A percentile compares a stretch with the other conserved stretches of the same genome.
These are phyloP conservation scores for Cardiocondyla obscurior DNA, from an alignment of 1,140 invertebrate genomes.

Conservation along the genomic window DNA sequence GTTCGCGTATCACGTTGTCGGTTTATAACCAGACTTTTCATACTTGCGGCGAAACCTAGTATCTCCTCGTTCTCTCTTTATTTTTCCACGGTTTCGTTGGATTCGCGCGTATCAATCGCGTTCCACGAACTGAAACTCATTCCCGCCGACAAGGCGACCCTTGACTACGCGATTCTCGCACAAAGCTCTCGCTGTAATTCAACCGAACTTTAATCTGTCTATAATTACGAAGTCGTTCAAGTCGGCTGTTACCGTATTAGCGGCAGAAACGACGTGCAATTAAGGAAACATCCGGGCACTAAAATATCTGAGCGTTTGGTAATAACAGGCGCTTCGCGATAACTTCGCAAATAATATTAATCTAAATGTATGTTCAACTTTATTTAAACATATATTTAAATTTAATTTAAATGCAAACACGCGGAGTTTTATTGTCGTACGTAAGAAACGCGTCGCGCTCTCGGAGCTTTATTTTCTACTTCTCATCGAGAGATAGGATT, in stretches of 20 bases:
- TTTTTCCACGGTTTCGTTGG: neutral
- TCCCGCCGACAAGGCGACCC: neutral
- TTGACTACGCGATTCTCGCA: neutral
- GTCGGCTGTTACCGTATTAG: neutral
- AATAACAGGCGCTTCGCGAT: no score
- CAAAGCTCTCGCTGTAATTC: neutral
- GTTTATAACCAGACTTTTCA: conserved; percentile 52
- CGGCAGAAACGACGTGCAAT: neutral
- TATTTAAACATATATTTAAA: neutral
- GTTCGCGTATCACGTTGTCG: conserved; percentile 49
- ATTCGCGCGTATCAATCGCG: neutral
- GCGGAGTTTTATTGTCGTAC: neutral
- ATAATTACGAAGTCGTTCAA: conserved; percentile 5
- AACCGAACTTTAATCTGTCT: conserved; percentile 4
- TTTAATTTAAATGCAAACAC: no score
- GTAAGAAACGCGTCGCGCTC: neutral
- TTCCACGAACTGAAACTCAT: neutral
- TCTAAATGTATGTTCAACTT: neutral
- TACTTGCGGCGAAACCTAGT: neutral
- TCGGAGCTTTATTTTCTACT: neutral
- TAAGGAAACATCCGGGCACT: neutral
- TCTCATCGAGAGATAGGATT: neutral
- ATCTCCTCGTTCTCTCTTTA: neutral
- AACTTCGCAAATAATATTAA: neutral
- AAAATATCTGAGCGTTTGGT: neutral